Base-by-base conservation (phyloP, 2,797 vertebrate species). In the Lithobates sylvaticus region DNA sequence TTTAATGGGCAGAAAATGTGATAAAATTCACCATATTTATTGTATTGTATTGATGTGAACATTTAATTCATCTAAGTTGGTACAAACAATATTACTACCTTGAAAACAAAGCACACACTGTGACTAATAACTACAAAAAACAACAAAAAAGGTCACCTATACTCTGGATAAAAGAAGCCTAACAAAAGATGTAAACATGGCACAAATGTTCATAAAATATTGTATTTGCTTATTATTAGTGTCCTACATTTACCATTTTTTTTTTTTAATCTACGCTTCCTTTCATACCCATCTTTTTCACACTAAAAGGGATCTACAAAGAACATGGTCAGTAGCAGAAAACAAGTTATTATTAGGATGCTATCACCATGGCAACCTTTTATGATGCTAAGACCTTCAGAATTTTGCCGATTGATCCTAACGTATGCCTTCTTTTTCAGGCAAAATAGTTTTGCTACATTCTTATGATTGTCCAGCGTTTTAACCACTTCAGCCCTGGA, bases 361-460 rank as follows among this genome's bases (percentile, higher is more conserved):
- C 9, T 23, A 71, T 87, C 42, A 65, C 81, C 76, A 84, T 87
- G 81, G 65, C 42, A 84, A 84, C 81, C 32, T 10, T 69, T 76
- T 39, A 10, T 74, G 76, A 75, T 87, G 69, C 29, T 61, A 9
- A 0, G 12, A 27, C 76, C 70, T 84, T 77, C 61, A 82, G 61
- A 50, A 39, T 69, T 54, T 36, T 67, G 18, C 39, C 18, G 69
- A 87, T 83, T 83, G 68, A 87, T 78, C 67, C 69, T 44, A 44
- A 73, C 69, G 34, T 44, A 10, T 5, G 8, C 16, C n/a, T 47
- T 78, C 69, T 78, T 68, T 6, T 47, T 69, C n/a, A 15, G 29
- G 26, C 18, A 32, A 36, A 26, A 54, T 74, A 26, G n/a, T 23
- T 87, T 68, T 68, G 50, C 42, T 73, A 54, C 68, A 75, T 58